A percentile compares a stretch with the other conserved stretches of the same genome.
These are phyloP conservation scores for Polypterus bichir DNA, from an alignment of 2,113 vertebrate genomes.

Conservation along the genomic window DNA sequence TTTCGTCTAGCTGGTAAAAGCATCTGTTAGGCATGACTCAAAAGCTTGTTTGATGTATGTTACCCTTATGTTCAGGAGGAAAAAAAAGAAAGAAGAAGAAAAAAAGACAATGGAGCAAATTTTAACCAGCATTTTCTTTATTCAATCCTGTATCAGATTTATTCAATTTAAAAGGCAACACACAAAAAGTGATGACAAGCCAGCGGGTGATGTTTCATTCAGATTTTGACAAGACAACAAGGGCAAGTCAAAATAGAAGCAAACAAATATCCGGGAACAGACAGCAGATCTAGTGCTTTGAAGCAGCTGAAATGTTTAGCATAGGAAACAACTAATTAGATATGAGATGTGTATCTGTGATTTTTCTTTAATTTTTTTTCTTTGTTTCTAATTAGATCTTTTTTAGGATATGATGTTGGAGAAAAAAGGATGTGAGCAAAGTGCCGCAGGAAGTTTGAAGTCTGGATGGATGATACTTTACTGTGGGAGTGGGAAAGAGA, in stretches of 20 bases:
- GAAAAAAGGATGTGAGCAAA: no score
- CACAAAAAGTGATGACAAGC: constrained; percentile 39
- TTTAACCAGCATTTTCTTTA: constrained; percentile 40
- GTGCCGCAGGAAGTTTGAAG: no score
- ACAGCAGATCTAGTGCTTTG: constrained; percentile 30
- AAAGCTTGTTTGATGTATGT: constrained; percentile 51
- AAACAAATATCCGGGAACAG: constrained; percentile 45
- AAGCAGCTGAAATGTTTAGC: background rate
- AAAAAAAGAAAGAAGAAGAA: constrained; percentile 12
- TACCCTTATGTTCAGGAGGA: constrained; percentile 52
- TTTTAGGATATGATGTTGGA: no score
- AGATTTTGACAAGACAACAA: constrained; percentile 50
- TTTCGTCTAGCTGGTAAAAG: constrained; percentile 53
- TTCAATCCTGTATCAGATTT: constrained; percentile 57
- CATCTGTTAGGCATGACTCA: constrained; percentile 56
- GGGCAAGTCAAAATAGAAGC: constrained; percentile 54
- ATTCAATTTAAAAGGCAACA: constrained; percentile 51
- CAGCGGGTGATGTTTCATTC: constrained; percentile 46
- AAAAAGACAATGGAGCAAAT: constrained; percentile 46
- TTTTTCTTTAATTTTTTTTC: constrained; percentile 33
- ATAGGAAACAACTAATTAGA: constrained; percentile 49
- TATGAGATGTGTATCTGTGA: constrained; percentile 36
- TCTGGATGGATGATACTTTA: no score
- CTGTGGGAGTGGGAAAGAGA: no score
- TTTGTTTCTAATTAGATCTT: constrained; percentile 13